phyloP scores from a whole-genome alignment of 1,140 invertebrate species.

The Lycorma delicatula region DNA sequence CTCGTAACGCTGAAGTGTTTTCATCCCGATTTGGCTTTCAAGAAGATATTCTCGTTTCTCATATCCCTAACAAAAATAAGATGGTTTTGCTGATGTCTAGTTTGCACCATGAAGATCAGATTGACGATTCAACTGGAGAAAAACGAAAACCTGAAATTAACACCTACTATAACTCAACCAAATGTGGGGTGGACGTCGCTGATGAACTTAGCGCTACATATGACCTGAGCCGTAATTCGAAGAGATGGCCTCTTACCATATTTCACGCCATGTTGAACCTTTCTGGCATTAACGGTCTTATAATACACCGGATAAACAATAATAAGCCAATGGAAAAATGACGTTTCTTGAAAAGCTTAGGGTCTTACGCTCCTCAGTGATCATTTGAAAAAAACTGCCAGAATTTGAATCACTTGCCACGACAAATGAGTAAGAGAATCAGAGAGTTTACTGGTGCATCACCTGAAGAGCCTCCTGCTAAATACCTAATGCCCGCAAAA shows the following conservation, averaged over 20 bases:
- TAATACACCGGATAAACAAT: too few species aligned
- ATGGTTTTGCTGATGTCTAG: not conserved
- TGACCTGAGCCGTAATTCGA: not conserved
- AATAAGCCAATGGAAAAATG: too few species aligned
- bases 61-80: conserved; percentile 5
- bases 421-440: too few species aligned
- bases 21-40: conserved; percentile 2
- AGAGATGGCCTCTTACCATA: conserved; percentile 1
- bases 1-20: not conserved
- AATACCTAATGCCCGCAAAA: too few species aligned
- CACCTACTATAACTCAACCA: not conserved
- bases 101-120: not conserved
- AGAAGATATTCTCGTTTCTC: not conserved
- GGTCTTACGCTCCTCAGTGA: too few species aligned
- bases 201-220: too few species aligned
- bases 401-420: too few species aligned
- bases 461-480: too few species aligned
- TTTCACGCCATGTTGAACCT: not conserved
- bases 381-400: too few species aligned
- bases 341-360: too few species aligned
- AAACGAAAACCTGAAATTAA: not conserved
- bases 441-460: too few species aligned
- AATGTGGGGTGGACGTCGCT: not conserved
- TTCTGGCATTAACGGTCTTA: not conserved
- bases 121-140: not conserved